Conservation (phyloP, 2,113 vertebrate species). For the Rhabdomys dilectus region DNA sequence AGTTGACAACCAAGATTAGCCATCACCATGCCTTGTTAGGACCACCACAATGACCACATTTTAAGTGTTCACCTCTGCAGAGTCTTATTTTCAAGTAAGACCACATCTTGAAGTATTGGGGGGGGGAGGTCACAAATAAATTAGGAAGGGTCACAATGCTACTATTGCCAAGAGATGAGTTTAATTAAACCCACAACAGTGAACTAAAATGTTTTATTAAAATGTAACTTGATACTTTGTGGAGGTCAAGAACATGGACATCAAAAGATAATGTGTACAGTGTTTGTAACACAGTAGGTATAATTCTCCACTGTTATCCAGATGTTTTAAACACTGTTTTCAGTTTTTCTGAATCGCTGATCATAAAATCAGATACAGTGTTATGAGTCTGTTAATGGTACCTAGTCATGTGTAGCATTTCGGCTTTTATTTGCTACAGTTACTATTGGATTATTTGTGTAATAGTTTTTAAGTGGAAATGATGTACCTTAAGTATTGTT, state of each 20-base stretch:
- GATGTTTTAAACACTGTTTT: not conserved
- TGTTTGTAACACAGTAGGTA: not conserved
- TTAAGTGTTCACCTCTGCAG: not conserved
- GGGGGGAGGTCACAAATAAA: not conserved
- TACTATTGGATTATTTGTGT: not conserved
- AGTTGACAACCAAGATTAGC: not conserved
- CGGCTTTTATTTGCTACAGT: not conserved
- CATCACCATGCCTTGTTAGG: not conserved
- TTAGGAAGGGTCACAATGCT: not conserved
- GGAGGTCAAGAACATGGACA: not conserved
- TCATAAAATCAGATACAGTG: not conserved
- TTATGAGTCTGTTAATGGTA: not conserved
- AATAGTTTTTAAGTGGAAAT: conserved; percentile 39
- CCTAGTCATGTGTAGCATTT: not conserved
- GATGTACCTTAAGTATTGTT: not conserved
- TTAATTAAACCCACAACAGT: not conserved
- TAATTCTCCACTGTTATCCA: not conserved
- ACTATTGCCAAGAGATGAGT: not conserved
- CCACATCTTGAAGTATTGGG: not conserved
- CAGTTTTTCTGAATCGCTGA: not conserved
- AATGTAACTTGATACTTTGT: not conserved
- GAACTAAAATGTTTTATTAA: not conserved
- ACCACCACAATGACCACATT: not conserved
- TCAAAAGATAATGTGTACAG: not conserved
- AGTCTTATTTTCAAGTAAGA: not conserved